Base-by-base conservation (phyloP, 2,797 vertebrate species). In the Lacerta agilis region DNA sequence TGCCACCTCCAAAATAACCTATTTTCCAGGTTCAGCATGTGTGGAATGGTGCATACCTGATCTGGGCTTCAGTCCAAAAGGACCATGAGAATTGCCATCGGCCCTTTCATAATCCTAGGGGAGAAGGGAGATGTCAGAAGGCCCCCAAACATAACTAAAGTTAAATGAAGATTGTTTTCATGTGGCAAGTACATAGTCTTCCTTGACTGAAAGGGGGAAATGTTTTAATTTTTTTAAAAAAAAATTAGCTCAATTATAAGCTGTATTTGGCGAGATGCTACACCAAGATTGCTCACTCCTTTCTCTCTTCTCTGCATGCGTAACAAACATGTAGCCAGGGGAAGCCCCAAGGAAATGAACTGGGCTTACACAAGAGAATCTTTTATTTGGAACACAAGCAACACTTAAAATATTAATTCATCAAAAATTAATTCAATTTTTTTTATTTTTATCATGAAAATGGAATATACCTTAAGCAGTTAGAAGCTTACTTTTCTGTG, bases 51-150 rank as follows among this genome's bases (percentile, higher is more conserved):
- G 92, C 80, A 94, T 97, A 99, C 99, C 98, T 98, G 99, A 98
- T 97, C 99, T 97, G 43, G 98, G 98, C 90, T 99, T 99, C 71
- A 99, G 97, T 92, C 99, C 99, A 98, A 99, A 99, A 1, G 99
- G 98, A 18, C 96, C 97, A 17, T 97, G 97, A 91, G 94, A 93
- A 92, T 93, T 97, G 91, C 97, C 97, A 71, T 97, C 92, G 58
- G 96, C 97, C 88, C 97, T 97, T 91, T 98, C 96, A 87, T 97
- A 98, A 76, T 98, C 99, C 99, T 99, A 92, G 33, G 72, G 4
- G 36, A 66, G 49, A 49, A 33, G 29, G 11, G 20, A 67, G 27
- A 6, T 29, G n/a, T 86, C 27, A 86, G 27, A 49, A 38, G 17
- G 27, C 7, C 18, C 41, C 18, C 18, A 17, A 61, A 27, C 17